phyloP scores from a whole-genome alignment of 2,113 vertebrate species.

The Coturnix japonica region DNA sequence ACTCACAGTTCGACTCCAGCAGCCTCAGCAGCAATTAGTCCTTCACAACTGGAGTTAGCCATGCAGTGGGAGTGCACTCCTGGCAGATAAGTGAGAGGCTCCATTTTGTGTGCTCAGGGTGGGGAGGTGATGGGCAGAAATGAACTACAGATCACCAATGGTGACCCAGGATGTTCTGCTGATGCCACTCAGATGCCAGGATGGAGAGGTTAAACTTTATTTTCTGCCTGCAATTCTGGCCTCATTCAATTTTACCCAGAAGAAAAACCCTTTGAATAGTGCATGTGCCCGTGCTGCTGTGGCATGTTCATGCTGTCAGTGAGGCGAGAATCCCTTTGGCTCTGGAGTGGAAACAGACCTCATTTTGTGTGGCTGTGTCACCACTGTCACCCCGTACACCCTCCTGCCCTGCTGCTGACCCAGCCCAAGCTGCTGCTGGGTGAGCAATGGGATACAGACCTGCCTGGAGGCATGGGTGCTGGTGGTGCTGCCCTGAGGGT shows the following conservation, averaged over 20 bases:
- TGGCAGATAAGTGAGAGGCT: background rate
- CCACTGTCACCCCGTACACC: background rate
- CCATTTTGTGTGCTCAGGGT: background rate
- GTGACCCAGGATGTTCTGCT: background rate
- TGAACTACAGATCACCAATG: background rate
- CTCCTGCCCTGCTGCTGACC: background rate
- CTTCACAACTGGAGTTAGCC: background rate
- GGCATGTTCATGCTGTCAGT: background rate
- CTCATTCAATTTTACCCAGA: background rate
- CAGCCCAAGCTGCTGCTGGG: background rate
- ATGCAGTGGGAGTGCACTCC: fast-evolving
- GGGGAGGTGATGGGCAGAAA: fast-evolving
- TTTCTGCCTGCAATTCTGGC: background rate
- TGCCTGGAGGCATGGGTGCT: background rate
- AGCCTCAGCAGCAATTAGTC: fast-evolving
- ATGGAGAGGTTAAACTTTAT: background rate
- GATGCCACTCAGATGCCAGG: background rate
- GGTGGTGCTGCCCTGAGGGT: background rate
- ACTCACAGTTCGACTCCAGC: fast-evolving
- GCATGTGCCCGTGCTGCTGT: background rate
- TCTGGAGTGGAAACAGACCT: background rate
- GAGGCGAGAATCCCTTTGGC: background rate
- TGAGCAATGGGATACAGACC: background rate
- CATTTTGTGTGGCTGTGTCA: background rate
- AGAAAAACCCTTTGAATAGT: background rate